These are phyloP conservation scores for Brachionus koreanus DNA, from an alignment of 1,140 invertebrate species.

Conservation along the genomic window DNA sequence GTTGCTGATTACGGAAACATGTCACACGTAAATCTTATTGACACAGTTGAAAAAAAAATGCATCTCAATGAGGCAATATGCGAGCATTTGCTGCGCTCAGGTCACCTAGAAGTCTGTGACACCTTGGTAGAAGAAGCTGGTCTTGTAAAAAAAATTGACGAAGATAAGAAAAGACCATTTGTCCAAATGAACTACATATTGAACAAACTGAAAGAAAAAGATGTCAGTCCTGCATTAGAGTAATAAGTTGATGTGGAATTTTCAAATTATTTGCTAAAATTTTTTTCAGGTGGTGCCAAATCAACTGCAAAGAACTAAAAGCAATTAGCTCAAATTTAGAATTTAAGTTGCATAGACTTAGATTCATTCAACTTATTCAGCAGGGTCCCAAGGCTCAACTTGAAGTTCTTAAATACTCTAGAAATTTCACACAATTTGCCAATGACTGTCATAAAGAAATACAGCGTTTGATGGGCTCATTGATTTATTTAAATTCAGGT, in stretches of 20 bases:
- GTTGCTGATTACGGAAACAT: constrained; percentile 78
- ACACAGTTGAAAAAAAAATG: constrained; percentile 70
- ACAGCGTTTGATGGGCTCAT: constrained; percentile 79
- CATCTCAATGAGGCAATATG: constrained; percentile 90
- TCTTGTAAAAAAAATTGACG: constrained; percentile 61
- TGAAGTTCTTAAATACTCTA: constrained; percentile 80
- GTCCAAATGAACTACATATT: constrained; percentile 78
- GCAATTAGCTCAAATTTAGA: constrained; percentile 68
- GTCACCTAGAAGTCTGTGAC: constrained; percentile 81
- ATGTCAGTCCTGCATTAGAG: constrained; percentile 74
- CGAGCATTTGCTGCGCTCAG: constrained; percentile 90
- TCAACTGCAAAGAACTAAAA: constrained; percentile 54
- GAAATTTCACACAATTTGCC: constrained; percentile 79
- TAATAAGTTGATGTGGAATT: constrained; percentile 52
- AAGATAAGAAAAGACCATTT: constrained; percentile 73
- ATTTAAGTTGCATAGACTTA: constrained; percentile 76
- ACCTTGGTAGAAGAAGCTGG: constrained; percentile 61
- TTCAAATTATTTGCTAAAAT: constrained; percentile 45
- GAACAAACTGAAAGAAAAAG: constrained; percentile 71
- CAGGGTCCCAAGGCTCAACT: constrained; percentile 66
- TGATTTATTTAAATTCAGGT: constrained; percentile 75
- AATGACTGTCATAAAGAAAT: constrained; percentile 76
- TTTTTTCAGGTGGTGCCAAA: constrained; percentile 59
- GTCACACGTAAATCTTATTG: constrained; percentile 78
- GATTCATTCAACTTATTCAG: constrained; percentile 69